Percentiles rank a stretch among this genome's conserved stretches.
Conservation (phyloP, 2,888 invertebrate genomes). For the Anaspis maculata region DNA sequence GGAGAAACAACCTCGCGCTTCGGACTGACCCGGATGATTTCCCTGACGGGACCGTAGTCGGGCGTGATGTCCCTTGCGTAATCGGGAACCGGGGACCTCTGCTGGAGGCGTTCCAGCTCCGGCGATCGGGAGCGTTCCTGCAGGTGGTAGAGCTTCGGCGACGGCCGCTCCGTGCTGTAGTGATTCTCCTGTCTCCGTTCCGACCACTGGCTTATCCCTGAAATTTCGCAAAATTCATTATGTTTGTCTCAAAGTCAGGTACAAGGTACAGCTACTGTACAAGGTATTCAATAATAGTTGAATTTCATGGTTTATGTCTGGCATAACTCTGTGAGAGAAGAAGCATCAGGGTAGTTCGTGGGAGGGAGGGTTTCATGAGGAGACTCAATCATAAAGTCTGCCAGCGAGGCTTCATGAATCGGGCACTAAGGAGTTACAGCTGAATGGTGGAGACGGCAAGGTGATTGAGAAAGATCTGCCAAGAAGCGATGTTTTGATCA, state of each 20-base stretch:
- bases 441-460: too few species aligned
- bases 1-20: constrained; percentile 45
- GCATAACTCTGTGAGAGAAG: too few species aligned
- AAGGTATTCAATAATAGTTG: too few species aligned
- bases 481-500: too few species aligned
- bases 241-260: neutral
- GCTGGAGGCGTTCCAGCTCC: constrained; percentile 12
- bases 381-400: too few species aligned
- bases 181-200: constrained; percentile 44
- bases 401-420: too few species aligned
- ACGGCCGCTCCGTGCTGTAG: constrained; percentile 14
- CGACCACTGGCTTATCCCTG: constrained; percentile 72
- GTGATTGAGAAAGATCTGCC: too few species aligned
- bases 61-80: constrained; percentile 12
- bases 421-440: too few species aligned
- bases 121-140: constrained; percentile 20
- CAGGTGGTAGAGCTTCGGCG: constrained; percentile 11
- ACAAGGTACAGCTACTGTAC: neutral
- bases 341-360: too few species aligned
- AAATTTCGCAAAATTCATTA: constrained; percentile 12
- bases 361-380: too few species aligned
- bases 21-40: constrained; percentile 22
- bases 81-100: constrained; percentile 25
- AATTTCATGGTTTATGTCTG: too few species aligned
- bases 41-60: constrained; percentile 6